phyloP scores from a whole-genome alignment of 2,113 vertebrate species.

The Chelonoidis abingdonii region DNA sequence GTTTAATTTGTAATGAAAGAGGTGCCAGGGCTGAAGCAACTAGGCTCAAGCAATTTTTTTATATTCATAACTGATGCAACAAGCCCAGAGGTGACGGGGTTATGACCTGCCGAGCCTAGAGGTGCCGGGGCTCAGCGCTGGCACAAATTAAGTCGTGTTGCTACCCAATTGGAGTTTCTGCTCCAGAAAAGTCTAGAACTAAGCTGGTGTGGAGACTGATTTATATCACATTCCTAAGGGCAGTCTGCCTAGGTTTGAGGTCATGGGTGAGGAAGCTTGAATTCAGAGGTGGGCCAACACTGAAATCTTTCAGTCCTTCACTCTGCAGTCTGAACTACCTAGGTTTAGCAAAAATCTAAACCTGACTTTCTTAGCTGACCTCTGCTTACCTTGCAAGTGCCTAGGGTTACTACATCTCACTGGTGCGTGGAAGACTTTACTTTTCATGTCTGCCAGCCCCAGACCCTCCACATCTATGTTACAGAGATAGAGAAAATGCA shows the following conservation, averaged over 20 bases:
- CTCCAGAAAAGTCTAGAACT: neutral
- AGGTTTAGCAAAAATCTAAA: neutral
- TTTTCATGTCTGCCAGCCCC: slow-evolving; percentile 10
- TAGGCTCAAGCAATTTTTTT: neutral
- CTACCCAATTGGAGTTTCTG: neutral
- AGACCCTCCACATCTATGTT: neutral
- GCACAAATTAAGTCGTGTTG: neutral
- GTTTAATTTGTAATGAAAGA: neutral
- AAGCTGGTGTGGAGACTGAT: neutral
- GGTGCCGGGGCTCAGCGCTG: neutral
- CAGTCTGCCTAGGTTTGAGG: neutral
- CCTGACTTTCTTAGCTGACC: neutral
- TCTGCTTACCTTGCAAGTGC: neutral
- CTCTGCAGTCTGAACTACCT: neutral
- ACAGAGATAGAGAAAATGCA: neutral
- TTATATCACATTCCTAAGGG: neutral
- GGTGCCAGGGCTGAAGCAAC: no score
- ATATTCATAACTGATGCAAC: neutral
- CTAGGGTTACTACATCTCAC: neutral
- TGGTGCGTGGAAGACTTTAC: neutral
- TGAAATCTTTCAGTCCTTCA: neutral
- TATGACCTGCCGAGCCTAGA: neutral
- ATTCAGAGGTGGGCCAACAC: neutral
- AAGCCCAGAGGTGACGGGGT: neutral
- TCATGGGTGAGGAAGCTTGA: neutral